Base-by-base conservation (phyloP, 2,888 invertebrate species). In the Euphydryas editha region DNA sequence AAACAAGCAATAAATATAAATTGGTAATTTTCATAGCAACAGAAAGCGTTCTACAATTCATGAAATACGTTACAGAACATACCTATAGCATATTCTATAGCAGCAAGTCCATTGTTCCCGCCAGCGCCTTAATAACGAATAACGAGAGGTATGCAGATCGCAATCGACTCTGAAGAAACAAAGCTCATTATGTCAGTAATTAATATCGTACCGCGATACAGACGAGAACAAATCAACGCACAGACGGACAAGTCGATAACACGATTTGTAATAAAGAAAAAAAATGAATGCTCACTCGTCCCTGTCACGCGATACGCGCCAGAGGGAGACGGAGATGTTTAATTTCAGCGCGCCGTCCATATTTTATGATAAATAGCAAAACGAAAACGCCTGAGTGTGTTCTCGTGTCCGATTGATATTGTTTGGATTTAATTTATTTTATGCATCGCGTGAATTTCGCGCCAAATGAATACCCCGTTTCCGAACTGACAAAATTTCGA, bases 351-450 rank as follows among this genome's bases (percentile, higher is more conserved):
- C 78, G 71, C 73, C 78, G 81, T 82, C 81, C 81, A 84, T 84
- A 84, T 87, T 88, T 88, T 87, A 89, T 88, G 87, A 88, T 88
- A 89, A 88, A 89, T 88, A 88, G 85, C 84, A 79, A 82, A 85
- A 81, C 78, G 79, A 80, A 82, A 77, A 74, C 78, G 80, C 75
- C 76, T 82, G 84, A 88, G 88, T 86, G 88, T 86, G 82, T 90
- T 89, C 82, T 76, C 87, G 79, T 88, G 88, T 89, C 82, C 82
- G 83, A 88, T 88, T 88, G 86, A 87, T 86, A 87, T 87, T 88
- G 86, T 87, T 85, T 84, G 81, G 78, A 81, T 86, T 85, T 83
- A 84, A 88, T 88, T 89, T 85, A 84, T 85, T 87, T 87, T 82
- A 83, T 85, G 84, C 84, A 82, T 79, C 77, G 79, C 77, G 49